Evolutionary conservation across 2,888 invertebrate species (phyloP).

Genomic region (Patella pellucida): DNA sequence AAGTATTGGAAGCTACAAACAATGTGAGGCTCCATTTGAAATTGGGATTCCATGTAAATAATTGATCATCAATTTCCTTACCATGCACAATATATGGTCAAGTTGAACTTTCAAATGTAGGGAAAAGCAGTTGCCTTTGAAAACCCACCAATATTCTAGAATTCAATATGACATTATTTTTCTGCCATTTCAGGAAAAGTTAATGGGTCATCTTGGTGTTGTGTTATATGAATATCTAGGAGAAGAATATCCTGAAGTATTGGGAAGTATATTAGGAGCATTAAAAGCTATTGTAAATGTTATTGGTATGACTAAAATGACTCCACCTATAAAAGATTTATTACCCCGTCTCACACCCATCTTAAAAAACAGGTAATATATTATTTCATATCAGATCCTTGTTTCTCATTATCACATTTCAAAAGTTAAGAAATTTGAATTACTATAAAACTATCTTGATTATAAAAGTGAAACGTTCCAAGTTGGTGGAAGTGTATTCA

Average conservation of each 20-base stretch:
- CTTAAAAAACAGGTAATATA: slow-evolving; percentile 87
- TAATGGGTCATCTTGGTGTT: slow-evolving; percentile 99
- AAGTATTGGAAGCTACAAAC: no score
- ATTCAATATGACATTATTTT: not conserved
- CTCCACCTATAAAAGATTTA: slow-evolving; percentile 98
- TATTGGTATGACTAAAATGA: slow-evolving; percentile 99
- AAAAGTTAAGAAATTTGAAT: no score
- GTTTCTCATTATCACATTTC: no score
- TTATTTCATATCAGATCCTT: no score
- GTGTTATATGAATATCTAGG: slow-evolving; percentile 99
- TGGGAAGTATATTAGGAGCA: slow-evolving; percentile 97
- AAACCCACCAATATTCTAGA: no score
- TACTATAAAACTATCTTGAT: no score
- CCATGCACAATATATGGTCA: no score
- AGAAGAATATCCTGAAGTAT: slow-evolving; percentile 98
- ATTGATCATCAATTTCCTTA: no score
- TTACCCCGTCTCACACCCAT: slow-evolving; percentile 97
- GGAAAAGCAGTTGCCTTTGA: not conserved
- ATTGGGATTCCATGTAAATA: no score
- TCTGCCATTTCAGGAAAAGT: slow-evolving; percentile 81
- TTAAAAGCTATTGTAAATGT: slow-evolving; percentile 99
- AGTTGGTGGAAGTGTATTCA: no score
- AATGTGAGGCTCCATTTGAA: no score
- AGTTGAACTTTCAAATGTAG: not conserved
- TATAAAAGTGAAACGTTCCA: no score